A percentile compares a stretch with the other conserved stretches of the same genome.
These are phyloP conservation scores for Phasianus colchicus DNA, from an alignment of 2,113 vertebrate genomes.

Conservation along the genomic window DNA sequence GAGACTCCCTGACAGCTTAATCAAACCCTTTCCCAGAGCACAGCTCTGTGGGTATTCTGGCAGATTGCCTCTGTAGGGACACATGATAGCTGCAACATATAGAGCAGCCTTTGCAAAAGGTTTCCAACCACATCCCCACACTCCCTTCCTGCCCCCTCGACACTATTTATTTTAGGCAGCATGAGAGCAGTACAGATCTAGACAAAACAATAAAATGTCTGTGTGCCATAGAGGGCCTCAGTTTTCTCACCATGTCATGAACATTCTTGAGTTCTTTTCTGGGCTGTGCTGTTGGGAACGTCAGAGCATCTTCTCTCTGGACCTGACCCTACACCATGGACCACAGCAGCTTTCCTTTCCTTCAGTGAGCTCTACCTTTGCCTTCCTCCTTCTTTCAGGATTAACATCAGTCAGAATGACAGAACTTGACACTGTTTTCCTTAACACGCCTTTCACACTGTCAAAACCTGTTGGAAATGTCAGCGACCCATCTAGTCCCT, in stretches of 20 bases:
- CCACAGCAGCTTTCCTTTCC: background rate
- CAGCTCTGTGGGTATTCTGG: background rate
- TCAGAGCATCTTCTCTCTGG: background rate
- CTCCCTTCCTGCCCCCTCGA: background rate
- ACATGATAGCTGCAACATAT: background rate
- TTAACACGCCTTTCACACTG: background rate
- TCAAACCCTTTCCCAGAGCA: constrained; percentile 37
- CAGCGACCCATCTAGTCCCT: background rate
- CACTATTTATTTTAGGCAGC: constrained; percentile 25
- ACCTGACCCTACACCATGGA: background rate
- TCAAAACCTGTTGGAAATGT: background rate
- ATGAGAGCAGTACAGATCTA: background rate
- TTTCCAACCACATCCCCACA: background rate
- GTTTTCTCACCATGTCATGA: background rate
- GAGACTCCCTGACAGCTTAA: background rate
- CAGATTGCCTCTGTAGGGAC: background rate
- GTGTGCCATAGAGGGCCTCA: background rate
- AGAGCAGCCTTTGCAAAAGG: constrained; percentile 10
- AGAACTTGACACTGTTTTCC: background rate
- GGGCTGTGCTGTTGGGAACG: background rate
- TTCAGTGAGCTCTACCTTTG: background rate
- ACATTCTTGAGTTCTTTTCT: background rate
- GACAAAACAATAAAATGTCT: constrained; percentile 33
- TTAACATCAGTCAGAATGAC: background rate
- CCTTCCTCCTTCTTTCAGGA: background rate